phyloP scores from a whole-genome alignment of 1,140 invertebrate genomes.

The Cydia pomonella region DNA sequence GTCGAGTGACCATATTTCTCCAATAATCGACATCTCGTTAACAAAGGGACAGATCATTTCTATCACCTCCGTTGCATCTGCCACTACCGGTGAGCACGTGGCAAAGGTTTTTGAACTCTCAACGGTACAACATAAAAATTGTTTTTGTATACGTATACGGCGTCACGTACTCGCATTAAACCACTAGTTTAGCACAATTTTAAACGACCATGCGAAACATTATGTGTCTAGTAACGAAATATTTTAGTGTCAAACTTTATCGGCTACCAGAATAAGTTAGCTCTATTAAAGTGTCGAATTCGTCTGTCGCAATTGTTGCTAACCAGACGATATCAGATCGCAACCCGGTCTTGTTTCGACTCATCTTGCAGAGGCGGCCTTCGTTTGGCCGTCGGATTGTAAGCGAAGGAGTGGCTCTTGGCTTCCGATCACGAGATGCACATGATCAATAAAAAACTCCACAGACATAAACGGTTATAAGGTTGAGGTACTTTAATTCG shows the following conservation, averaged over 20 bases:
- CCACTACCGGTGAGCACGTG: conserved; percentile 42
- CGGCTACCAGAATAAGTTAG: conserved; percentile 34
- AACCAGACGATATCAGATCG: conserved; percentile 64
- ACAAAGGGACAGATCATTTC: conserved; percentile 56
- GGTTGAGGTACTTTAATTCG: background rate
- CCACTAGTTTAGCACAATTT: conserved; percentile 30
- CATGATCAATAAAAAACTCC: conserved; percentile 4
- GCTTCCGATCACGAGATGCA: conserved; percentile 24
- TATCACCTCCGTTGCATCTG: conserved; percentile 62
- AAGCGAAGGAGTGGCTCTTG: conserved; percentile 28
- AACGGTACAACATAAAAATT: conserved; percentile 39
- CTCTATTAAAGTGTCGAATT: conserved; percentile 72
- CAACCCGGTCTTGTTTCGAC: conserved; percentile 55
- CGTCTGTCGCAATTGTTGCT: conserved; percentile 71
- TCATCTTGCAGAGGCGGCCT: conserved; percentile 69
- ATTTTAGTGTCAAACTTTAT: conserved; percentile 11
- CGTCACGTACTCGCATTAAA: conserved; percentile 48
- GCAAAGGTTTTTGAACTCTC: conserved; percentile 44
- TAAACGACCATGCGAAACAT: conserved; percentile 13
- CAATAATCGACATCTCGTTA: conserved; percentile 37
- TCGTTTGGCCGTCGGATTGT: conserved; percentile 58
- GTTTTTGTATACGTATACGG: conserved; percentile 45
- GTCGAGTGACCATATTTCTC: conserved; percentile 65
- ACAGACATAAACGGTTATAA: conserved; percentile 1
- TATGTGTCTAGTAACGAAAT: background rate